Base-by-base conservation (phyloP, 1,140 invertebrate genomes). In the Choristoneura fumiferana region DNA sequence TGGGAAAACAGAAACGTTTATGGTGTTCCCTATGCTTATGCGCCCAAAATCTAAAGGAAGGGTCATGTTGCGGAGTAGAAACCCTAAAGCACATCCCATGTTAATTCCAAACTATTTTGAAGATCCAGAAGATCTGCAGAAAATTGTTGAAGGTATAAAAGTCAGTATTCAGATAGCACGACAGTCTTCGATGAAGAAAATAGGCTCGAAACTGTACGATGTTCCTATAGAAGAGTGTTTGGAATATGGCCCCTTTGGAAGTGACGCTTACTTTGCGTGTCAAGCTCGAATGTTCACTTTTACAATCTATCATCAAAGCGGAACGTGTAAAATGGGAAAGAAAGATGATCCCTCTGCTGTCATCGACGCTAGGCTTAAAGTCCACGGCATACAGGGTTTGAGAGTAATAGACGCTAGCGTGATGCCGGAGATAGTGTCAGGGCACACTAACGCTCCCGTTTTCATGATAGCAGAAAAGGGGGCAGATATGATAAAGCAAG, bases 291-390 rank as follows among this genome's bases (percentile, higher is more conserved):
- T 93, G 73, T 92, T 95, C 18, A 94, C 95, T 0, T 92, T 94
- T 57, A 95, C 93, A 1, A 93, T 96, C 49, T 96, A 95, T 74
- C 95, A 97, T 73, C 93, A 94, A 54, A 92, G 93, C 10, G 95
- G 96, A 0, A 97, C 96, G 0, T 95, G 94, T 72, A 97, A 96
- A 85, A 98, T 98, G 96, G 96, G 95, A 0, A 89, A 91, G 0
- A 62, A 72, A 18, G 82, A 62, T 0, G 95, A 96, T 79, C 90
- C 91, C 0, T 87, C 91, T 0, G 91, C 94, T 5, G 95, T 96
- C 0, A 94, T 96, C 0, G 92, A 95, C 81, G 87, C 92, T 0
- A 90, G 92, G 60, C 76, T 96, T 55, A 87, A 91, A 60, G 94
- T 96, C 0, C 91, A 94, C 55, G 95, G 95, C 1, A 89, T 96